These are phyloP conservation scores for Drosophila murphyi DNA, from an alignment of 1,140 invertebrate genomes.

Conservation along the genomic window DNA sequence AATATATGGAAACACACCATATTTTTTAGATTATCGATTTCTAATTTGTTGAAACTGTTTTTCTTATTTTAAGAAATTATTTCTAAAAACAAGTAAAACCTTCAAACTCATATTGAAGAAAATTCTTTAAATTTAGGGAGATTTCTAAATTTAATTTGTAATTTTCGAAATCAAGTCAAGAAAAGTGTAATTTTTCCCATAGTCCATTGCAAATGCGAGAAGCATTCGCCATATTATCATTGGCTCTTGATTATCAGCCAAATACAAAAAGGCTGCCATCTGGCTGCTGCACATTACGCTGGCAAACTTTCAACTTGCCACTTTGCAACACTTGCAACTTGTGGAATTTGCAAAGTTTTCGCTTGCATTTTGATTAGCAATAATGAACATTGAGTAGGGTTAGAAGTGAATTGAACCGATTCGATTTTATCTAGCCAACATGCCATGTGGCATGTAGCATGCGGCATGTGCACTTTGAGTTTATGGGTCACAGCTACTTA, in stretches of 20 bases:
- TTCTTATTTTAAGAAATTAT: no score
- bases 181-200: neutral
- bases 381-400: slow-evolving; percentile 47
- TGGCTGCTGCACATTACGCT: slow-evolving; percentile 7
- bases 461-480: slow-evolving; percentile 13
- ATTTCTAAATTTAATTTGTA: neutral
- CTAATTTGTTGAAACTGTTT: no score
- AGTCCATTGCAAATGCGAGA: slow-evolving; percentile 11
- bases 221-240: slow-evolving; percentile 59
- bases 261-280: neutral
- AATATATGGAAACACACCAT: no score
- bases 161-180: neutral
- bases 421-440: slow-evolving; percentile 27
- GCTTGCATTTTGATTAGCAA: slow-evolving; percentile 69
- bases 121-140: no score
- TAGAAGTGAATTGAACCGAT: slow-evolving; percentile 29
- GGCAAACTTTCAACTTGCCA: slow-evolving; percentile 47
- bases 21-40: no score
- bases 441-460: slow-evolving; percentile 12
- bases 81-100: no score
- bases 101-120: no score
- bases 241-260: slow-evolving; percentile 36
- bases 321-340: slow-evolving; percentile 55
- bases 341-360: slow-evolving; percentile 61
- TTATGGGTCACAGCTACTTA: slow-evolving; percentile 73